Evolutionary conservation across 2,888 invertebrate genomes (phyloP).

Genomic region (Eupithecia subfuscata): DNA sequence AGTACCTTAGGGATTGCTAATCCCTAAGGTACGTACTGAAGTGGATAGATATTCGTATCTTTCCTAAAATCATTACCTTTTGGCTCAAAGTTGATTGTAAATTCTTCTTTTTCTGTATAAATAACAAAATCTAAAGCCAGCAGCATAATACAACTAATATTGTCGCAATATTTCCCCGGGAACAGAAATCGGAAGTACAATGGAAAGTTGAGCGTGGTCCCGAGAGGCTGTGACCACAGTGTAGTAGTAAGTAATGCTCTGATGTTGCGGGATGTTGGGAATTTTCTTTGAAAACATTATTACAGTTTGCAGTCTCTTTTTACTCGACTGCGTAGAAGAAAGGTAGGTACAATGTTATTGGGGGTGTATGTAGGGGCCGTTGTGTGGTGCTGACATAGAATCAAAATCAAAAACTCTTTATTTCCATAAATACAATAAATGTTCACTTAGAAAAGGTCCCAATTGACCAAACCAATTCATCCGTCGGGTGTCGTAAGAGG

Average conservation of each 20-base stretch:
- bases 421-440: too few species aligned
- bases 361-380: too few species aligned
- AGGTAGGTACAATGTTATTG: too few species aligned
- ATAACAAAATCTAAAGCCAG: background rate
- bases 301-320: background rate
- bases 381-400: too few species aligned
- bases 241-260: background rate
- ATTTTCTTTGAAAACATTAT: conserved; percentile 4
- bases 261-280: background rate
- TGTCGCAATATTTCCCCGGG: background rate
- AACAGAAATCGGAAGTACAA: background rate
- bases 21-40: too few species aligned
- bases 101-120: background rate
- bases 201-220: background rate
- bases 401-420: too few species aligned
- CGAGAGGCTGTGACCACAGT: background rate
- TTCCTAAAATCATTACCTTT: background rate
- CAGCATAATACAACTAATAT: background rate
- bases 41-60: too few species aligned
- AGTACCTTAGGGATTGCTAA: too few species aligned
- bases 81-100: background rate
- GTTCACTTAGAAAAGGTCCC: too few species aligned
- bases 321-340: background rate
- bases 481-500: too few species aligned
- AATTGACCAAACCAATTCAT: too few species aligned